Percentiles rank a stretch among this genome's conserved stretches.
Evolutionary conservation across 1,140 invertebrate species (phyloP).

Genomic region (Achroia grisella): DNA sequence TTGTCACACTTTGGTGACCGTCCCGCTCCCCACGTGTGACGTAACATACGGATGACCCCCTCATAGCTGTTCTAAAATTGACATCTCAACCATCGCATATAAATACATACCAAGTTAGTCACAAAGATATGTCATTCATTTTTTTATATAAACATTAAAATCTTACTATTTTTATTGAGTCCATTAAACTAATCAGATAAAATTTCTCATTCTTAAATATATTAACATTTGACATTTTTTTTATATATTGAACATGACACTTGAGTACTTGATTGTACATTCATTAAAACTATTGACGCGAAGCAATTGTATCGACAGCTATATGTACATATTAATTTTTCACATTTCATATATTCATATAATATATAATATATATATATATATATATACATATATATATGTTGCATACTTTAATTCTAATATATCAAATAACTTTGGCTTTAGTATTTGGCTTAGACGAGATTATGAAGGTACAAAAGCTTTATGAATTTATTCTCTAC

Average conservation of each 20-base stretch:
- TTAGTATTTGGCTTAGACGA: constrained; percentile 55
- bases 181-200: constrained; percentile 9
- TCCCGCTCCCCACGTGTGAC: too few relatives aligned
- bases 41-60: too few relatives aligned
- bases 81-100: constrained; percentile 16
- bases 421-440: constrained; percentile 51
- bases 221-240: constrained; percentile 9
- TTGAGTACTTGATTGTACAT: constrained; percentile 42
- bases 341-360: constrained; percentile 6
- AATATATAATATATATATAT: constrained; percentile 13
- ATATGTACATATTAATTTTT: constrained; percentile 10
- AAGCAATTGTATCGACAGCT: constrained; percentile 20
- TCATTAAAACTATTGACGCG: constrained; percentile 17
- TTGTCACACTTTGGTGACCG: too few relatives aligned
- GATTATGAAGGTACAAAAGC: constrained; percentile 22
- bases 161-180: constrained; percentile 5
- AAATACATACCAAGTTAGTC: not conserved
- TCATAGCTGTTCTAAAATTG: constrained; percentile 34
- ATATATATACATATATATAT: too few relatives aligned
- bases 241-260: constrained; percentile 37
- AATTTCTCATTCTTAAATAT: constrained; percentile 14
- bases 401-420: constrained; percentile 9
- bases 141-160: constrained; percentile 15
- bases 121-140: constrained; percentile 30
- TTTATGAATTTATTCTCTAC: not conserved